Percentiles rank a stretch among this genome's conserved stretches.
These are phyloP conservation scores for Frankliniella fusca DNA, from an alignment of 2,888 invertebrate species.

Conservation along the genomic window DNA sequence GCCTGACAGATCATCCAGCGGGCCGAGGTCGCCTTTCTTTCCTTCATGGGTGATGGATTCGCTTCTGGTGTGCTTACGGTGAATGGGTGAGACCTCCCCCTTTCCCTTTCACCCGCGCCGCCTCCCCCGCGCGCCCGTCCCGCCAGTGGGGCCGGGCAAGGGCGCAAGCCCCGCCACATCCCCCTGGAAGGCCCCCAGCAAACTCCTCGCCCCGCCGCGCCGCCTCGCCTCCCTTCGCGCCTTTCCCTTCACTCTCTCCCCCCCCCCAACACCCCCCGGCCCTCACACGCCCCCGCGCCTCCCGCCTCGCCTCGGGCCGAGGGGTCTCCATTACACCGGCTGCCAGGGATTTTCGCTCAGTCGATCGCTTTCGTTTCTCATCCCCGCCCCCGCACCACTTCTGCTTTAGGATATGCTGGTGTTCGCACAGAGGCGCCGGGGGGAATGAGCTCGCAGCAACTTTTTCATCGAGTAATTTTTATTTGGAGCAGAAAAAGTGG, in stretches of 20 bases:
- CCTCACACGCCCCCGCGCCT: not conserved
- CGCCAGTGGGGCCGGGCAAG: not conserved
- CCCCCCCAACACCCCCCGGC: not conserved
- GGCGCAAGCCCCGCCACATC: not conserved
- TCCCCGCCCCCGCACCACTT: no score
- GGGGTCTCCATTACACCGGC: no score
- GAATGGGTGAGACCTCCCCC: not conserved
- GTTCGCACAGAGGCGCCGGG: not conserved
- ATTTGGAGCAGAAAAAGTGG: no score
- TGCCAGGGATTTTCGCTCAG: no score
- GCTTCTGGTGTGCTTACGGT: slow-evolving; percentile 10
- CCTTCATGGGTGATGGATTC: slow-evolving; percentile 6
- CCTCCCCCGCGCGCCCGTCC: not conserved
- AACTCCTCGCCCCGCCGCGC: not conserved
- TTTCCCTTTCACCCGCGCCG: not conserved
- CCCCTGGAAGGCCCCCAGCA: not conserved
- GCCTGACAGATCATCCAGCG: slow-evolving; percentile 1
- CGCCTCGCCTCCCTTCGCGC: no score
- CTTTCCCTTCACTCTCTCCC: not conserved
- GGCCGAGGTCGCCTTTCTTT: not conserved
- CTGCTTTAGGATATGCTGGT: not conserved
- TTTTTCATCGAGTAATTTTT: no score
- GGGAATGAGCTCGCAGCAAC: not conserved
- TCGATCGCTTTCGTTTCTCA: no score
- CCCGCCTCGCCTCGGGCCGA: no score